phyloP scores from a whole-genome alignment of 2,797 vertebrate genomes.

The Argya squamiceps region DNA sequence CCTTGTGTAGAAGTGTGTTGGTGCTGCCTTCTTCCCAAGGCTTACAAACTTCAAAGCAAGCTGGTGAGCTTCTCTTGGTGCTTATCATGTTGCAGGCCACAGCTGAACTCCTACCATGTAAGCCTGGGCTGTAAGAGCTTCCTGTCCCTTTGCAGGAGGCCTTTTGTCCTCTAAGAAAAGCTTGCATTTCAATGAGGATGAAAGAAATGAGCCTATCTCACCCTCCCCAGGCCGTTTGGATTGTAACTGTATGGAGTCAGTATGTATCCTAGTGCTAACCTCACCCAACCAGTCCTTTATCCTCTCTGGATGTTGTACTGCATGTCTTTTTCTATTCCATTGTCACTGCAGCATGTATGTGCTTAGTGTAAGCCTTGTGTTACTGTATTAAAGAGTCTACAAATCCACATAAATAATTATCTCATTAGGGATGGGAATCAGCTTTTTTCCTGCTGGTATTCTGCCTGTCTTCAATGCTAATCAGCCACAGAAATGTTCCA shows the following conservation, averaged over 20 bases:
- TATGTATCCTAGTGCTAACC: neutral
- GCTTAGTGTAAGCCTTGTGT: neutral
- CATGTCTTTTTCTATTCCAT: neutral
- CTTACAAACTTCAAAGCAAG: constrained; percentile 54
- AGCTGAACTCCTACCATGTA: constrained; percentile 11
- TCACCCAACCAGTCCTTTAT: neutral
- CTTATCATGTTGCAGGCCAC: constrained; percentile 25
- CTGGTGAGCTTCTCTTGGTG: neutral
- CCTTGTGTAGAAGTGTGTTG: neutral
- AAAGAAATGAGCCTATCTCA: constrained; percentile 28
- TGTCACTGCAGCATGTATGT: neutral
- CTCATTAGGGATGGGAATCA: neutral
- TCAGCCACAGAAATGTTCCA: neutral
- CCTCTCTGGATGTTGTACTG: neutral
- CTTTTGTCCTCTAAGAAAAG: constrained; percentile 25
- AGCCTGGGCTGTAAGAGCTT: constrained; percentile 25
- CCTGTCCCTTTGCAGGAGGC: constrained; percentile 42
- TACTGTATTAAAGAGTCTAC: neutral
- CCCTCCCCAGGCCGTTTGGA: neutral
- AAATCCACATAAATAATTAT: neutral
- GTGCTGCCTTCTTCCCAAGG: neutral
- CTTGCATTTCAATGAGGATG: constrained; percentile 37
- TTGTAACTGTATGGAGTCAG: neutral
- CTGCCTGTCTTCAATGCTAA: neutral
- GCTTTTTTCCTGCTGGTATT: neutral